Evolutionary conservation across 1,140 invertebrate species (phyloP), one percentile per base, ranked within the genome.

Genomic region (Ceratosolen fusciceps): DNA sequence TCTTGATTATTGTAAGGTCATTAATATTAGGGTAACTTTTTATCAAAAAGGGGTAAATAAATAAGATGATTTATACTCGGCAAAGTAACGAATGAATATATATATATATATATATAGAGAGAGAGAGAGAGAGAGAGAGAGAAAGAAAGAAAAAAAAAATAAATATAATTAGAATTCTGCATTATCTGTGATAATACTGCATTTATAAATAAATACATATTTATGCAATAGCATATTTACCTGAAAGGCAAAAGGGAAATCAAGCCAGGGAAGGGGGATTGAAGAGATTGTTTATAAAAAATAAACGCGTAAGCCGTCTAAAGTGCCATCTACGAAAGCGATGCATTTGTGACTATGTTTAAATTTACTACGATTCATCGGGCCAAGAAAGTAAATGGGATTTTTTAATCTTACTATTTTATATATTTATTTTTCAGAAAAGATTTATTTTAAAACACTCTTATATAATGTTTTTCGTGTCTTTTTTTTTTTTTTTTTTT

Each of bases 121-220:
- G n/a, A n/a, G n/a, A n/a, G n/a, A n/a, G n/a, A n/a, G n/a, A n/a
- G n/a, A n/a, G n/a, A n/a, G n/a, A n/a, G n/a, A n/a, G n/a, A n/a
- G n/a, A n/a, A n/a, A n/a, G n/a, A n/a, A n/a, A n/a, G n/a, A n/a
- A n/a, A n/a, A n/a, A n/a, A n/a, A n/a, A n/a, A n/a, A n/a, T n/a
- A 79, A 56, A 47, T 72, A 24, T 52, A 31, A 54, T 74, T 74
- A 68, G 43, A 19, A 68, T 47, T 74, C 47, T 65, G 49, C 60
- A 79, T 67, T 70, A 74, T 79, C 78, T 79, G 78, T 79, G 78
- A 79, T 79, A 79, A 74, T 68, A 34, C 21, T 56, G 78, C 78
- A 79, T 79, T 79, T 79, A 70, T 52, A 34, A 72, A 70, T 52
- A 34, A 72, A 49, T 68, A 77, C n/a, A 71, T 71, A 71, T 43